Conservation (phyloP, 2,797 vertebrate species). For the Sebastes iracundus region DNA sequence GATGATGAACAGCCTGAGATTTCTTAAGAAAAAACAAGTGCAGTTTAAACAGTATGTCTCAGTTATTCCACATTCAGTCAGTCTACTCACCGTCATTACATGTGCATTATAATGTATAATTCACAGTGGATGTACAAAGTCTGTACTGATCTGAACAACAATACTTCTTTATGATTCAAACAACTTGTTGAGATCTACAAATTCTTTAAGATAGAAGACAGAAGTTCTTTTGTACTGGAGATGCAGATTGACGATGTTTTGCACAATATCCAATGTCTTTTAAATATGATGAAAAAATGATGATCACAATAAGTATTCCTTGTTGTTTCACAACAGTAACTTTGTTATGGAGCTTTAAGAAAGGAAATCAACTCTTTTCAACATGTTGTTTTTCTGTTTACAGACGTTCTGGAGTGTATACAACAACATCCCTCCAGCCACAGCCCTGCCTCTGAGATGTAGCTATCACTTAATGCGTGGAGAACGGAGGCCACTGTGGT, state of each 20-base stretch:
- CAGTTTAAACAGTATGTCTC: accelerated
- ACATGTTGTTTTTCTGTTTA: not conserved
- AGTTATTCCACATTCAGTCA: not conserved
- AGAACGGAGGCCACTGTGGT: conserved; percentile 91
- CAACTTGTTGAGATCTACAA: not conserved
- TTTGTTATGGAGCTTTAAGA: not conserved
- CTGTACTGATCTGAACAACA: not conserved
- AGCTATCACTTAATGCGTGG: conserved; percentile 94
- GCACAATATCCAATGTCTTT: not conserved
- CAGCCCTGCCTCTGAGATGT: conserved; percentile 87
- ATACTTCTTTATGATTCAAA: not conserved
- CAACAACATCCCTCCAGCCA: conserved; percentile 92
- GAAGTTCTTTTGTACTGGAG: not conserved
- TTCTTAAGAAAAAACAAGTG: not conserved
- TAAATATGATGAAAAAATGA: not conserved
- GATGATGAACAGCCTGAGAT: not conserved
- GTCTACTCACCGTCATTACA: not conserved
- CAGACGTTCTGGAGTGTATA: conserved; percentile 96
- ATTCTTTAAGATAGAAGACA: not conserved
- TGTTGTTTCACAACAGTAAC: not conserved
- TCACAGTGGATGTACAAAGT: not conserved
- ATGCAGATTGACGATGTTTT: not conserved
- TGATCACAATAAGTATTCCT: not conserved
- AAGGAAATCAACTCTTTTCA: not conserved
- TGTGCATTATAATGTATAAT: not conserved